A percentile compares a stretch with the other conserved stretches of the same genome.
phyloP scores from a whole-genome alignment of 2,113 vertebrate genomes.

The Campylomormyrus numenius region DNA sequence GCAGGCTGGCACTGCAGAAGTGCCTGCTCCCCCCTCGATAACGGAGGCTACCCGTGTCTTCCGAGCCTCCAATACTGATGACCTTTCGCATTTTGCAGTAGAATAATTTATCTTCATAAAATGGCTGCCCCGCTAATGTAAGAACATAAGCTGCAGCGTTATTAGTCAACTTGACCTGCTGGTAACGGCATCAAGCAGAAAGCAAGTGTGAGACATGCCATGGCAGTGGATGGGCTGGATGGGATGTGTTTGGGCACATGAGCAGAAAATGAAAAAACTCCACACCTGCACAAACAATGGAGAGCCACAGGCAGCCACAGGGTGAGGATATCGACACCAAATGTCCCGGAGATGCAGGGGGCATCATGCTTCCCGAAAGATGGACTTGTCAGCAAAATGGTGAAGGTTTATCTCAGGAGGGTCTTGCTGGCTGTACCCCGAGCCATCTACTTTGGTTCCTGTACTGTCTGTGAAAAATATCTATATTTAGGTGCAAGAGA shows the following conservation, averaged over 20 bases:
- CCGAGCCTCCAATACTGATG: constrained; percentile 36
- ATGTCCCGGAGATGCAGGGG: not conserved
- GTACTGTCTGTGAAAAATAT: not conserved
- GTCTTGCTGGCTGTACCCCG: not conserved
- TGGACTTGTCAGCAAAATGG: not conserved
- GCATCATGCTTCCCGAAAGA: not conserved
- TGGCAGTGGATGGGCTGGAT: not conserved
- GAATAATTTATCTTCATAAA: not conserved
- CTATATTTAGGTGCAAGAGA: not conserved
- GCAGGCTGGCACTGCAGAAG: not conserved
- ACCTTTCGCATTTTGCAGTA: constrained; percentile 14
- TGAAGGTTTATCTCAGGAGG: not conserved
- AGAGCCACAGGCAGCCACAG: not conserved
- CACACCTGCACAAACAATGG: not conserved
- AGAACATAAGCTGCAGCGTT: not conserved
- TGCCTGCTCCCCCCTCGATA: constrained; percentile 44
- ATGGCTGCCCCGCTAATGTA: not conserved
- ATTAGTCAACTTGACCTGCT: not conserved
- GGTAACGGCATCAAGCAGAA: not conserved
- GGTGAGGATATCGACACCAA: not conserved
- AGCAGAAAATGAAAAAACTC: not conserved
- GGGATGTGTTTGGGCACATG: not conserved
- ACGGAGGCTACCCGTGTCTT: constrained; percentile 37
- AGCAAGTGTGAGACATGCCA: not conserved
- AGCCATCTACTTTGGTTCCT: not conserved